Percentiles rank a stretch among this genome's conserved stretches.
Conservation (phyloP, 1,140 invertebrate species). For the Tribolium castaneum region DNA sequence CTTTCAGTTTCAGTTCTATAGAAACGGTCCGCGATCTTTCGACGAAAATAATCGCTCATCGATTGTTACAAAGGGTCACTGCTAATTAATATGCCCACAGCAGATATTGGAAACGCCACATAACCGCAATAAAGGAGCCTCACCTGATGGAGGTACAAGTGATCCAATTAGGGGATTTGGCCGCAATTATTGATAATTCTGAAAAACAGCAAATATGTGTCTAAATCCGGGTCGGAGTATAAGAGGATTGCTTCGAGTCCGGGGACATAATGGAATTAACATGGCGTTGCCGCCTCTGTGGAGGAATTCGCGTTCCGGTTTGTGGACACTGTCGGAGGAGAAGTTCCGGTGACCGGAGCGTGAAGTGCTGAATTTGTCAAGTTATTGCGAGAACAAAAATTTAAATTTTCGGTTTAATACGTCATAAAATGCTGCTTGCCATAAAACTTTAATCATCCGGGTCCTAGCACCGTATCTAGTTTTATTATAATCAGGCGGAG, state of each 20-base stretch:
- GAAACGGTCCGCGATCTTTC: constrained; percentile 22
- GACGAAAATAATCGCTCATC: constrained; percentile 21
- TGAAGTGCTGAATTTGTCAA: constrained; percentile 12
- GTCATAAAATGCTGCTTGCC: not conserved
- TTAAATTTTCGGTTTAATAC: not conserved
- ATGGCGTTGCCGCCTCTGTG: not conserved
- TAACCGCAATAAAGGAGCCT: constrained; percentile 13
- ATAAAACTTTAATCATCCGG: constrained; percentile 20
- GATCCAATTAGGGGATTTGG: not conserved
- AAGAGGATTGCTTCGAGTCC: not conserved
- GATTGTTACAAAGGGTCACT: not conserved
- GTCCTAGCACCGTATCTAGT: not conserved
- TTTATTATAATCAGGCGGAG: not conserved
- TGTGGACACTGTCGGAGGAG: not conserved
- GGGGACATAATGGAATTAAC: constrained; percentile 5
- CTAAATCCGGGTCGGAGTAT: not conserved
- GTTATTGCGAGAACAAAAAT: not conserved
- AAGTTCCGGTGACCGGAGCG: constrained; percentile 8
- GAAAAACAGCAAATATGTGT: not conserved
- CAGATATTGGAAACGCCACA: constrained; percentile 22
- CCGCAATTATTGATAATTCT: not conserved
- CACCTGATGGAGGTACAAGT: not conserved
- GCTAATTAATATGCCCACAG: constrained; percentile 29
- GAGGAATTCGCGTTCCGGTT: not conserved
- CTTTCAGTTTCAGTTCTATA: constrained; percentile 27